Conservation (phyloP, 2,888 invertebrate genomes). For the Coecobrya sp. region DNA sequence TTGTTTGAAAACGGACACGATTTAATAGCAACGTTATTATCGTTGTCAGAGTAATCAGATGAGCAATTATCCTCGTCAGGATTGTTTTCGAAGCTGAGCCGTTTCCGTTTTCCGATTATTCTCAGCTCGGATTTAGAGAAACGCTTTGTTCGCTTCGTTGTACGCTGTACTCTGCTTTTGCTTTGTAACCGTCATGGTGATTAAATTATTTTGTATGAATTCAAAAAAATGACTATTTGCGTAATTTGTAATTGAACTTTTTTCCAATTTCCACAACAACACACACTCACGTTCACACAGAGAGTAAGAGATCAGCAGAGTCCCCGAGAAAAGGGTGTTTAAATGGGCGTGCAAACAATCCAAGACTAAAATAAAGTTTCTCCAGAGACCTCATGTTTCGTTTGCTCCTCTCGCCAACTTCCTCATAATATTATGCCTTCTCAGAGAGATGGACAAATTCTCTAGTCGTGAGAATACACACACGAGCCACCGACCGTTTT, state of each 20-base stretch:
- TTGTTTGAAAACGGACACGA: background rate
- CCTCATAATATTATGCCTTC: too few species aligned
- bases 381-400: too few species aligned
- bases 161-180: constrained; percentile 53
- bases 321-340: too few species aligned
- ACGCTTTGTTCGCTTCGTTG: constrained; percentile 69
- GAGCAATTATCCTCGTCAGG: background rate
- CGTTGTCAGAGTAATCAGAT: background rate
- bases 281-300: background rate
- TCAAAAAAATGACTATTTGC: background rate
- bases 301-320: too few species aligned
- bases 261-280: background rate
- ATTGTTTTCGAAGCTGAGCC: background rate
- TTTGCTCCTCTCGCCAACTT: too few species aligned
- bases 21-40: background rate
- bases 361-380: too few species aligned
- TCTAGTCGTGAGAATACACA: too few species aligned
- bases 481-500: too few species aligned
- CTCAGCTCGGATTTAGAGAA: constrained; percentile 58
- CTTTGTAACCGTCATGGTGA: constrained; percentile 80
- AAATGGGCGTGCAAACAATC: too few species aligned
- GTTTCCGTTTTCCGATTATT: constrained; percentile 5
- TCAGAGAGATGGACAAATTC: too few species aligned
- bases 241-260: too few species aligned
- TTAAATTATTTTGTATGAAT: too few species aligned